A percentile compares a stretch with the other conserved stretches of the same genome.
phyloP scores from a whole-genome alignment of 2,113 vertebrate species.

The Rutilus rutilus region DNA sequence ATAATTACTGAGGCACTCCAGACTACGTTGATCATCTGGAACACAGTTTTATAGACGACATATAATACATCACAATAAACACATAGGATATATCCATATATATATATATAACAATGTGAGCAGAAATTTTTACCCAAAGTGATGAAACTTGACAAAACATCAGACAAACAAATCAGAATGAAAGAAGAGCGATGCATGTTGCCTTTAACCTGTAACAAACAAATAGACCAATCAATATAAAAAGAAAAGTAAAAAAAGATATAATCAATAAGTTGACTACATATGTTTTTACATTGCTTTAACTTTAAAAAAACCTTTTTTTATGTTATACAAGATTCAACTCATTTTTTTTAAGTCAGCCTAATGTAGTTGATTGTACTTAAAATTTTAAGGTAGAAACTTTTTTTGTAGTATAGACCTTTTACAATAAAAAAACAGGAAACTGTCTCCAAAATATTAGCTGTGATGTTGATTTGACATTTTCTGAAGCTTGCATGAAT shows the following conservation, averaged over 20 bases:
- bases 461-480: background rate
- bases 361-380: no score
- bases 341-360: no score
- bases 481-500: background rate
- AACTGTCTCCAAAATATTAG: background rate
- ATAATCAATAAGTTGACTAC: no score
- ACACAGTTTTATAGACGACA: background rate
- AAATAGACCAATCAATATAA: background rate
- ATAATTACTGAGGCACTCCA: slow-evolving; percentile 68
- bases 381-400: no score
- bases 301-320: no score
- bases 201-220: slow-evolving; percentile 18
- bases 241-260: background rate
- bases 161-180: slow-evolving; percentile 15
- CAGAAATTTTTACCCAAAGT: background rate
- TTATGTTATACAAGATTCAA: no score
- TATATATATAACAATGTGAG: no score
- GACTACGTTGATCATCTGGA: slow-evolving; percentile 32
- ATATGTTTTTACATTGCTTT: no score
- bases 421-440: no score
- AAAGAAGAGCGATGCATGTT: slow-evolving; percentile 28
- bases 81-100: no score
- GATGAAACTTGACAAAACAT: background rate
- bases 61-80: background rate
- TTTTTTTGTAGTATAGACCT: no score